Base-by-base conservation (phyloP, 2,888 invertebrate genomes). In the Isoperla grammatica region DNA sequence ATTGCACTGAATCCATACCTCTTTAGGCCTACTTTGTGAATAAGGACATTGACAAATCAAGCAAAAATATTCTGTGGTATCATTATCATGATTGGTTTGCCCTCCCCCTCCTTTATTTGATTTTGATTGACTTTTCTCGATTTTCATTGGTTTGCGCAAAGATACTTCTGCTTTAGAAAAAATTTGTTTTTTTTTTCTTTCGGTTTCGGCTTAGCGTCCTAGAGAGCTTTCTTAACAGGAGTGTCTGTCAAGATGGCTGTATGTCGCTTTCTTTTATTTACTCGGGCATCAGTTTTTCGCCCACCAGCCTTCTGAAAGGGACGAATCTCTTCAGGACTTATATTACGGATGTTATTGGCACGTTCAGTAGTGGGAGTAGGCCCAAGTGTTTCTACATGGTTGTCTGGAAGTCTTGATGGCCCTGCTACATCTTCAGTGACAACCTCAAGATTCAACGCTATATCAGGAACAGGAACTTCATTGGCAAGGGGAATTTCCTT, bases 311-410 rank as follows among this genome's bases (percentile, higher is more conserved):
- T 58, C n/a, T 19, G 42, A 48, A 23, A 40, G 1, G 53, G 23
- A 29, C 15, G 39, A 29, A 53, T 12, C n/a, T 15, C 9, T 49
- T 40, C 42, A 40, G 17, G 19, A 42, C 42, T 11, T 20, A 13
- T 19, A 17, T 43, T 29, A 29, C 39, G 19, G 19, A 23, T 15
- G 56, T 43, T 56, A 19, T 50, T 20, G 15, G 55, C 55, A 13
- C 63, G 57, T 42, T 65, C 65, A 39, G 65, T 65, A 12, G 64
- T 49, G 29, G 49, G 22, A n/a, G 64, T 60, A 6, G n/a, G n/a
- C n/a, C n/a, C n/a, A n/a, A n/a, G n/a, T n/a, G n/a, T n/a, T n/a
- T n/a, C n/a, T n/a, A n/a, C n/a, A n/a, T n/a, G n/a, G n/a, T 19
- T 12, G 20, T 22, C 23, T 22, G n/a, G n/a, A 13, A 22, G 20